A percentile compares a stretch with the other conserved stretches of the same genome.
These are phyloP conservation scores for Holothuria glaberrima DNA, from an alignment of 35 echinoderm and acorn worm genomes.

Conservation along the genomic window DNA sequence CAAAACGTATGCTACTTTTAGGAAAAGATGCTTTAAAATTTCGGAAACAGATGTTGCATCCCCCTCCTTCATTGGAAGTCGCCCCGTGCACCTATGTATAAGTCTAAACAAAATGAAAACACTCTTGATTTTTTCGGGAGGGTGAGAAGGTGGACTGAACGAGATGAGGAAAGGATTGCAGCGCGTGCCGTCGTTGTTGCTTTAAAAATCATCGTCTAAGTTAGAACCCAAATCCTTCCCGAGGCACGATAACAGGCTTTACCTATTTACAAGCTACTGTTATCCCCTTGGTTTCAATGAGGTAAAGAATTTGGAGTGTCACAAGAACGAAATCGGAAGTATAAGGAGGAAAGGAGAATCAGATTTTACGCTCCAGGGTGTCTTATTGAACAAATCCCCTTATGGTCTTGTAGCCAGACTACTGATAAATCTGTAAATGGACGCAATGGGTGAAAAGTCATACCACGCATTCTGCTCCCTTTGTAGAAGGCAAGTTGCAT, in stretches of 20 bases:
- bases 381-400: constrained; percentile 51
- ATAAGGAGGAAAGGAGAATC: constrained; percentile 10
- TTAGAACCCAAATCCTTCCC: constrained; percentile 23
- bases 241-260: constrained; percentile 43
- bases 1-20: too few species aligned
- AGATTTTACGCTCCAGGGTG: constrained; percentile 34
- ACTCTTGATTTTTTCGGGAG: too few species aligned
- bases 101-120: too few species aligned
- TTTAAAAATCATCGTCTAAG: too few species aligned
- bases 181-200: too few species aligned
- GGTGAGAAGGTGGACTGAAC: too few species aligned
- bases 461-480: not conserved
- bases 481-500: too few species aligned
- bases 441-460: constrained; percentile 44
- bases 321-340: constrained; percentile 39
- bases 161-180: too few species aligned
- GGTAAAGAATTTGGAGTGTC: constrained; percentile 48
- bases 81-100: too few species aligned
- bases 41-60: too few species aligned
- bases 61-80: too few species aligned
- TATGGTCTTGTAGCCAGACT: constrained; percentile 24
- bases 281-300: constrained; percentile 6
- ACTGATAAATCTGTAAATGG: not conserved
- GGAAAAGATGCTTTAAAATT: too few species aligned
- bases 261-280: constrained; percentile 48